Conservation (phyloP, 2,113 vertebrate genomes). For the Thermophis baileyi region DNA sequence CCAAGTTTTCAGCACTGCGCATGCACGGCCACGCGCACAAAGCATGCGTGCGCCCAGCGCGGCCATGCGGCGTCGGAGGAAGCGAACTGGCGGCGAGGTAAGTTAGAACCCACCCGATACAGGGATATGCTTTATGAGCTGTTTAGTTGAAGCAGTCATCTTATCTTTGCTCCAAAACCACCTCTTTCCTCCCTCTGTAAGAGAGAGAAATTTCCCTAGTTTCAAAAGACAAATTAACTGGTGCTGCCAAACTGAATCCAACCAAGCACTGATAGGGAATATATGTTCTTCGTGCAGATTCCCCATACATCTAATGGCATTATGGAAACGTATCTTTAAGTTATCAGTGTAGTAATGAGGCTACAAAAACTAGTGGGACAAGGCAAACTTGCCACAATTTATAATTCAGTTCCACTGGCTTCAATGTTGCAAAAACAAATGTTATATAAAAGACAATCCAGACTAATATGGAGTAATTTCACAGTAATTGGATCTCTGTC, state of each 20-base stretch:
- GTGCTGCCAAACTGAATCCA: not conserved
- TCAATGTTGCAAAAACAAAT: not conserved
- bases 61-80: no score
- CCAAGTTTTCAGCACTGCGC: no score
- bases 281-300: not conserved
- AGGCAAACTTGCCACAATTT: not conserved
- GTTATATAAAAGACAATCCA: not conserved
- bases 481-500: not conserved
- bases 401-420: not conserved
- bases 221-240: not conserved
- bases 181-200: not conserved
- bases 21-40: no score
- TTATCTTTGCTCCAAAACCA: not conserved
- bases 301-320: not conserved
- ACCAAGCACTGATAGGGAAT: not conserved
- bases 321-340: not conserved
- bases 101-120: no score
- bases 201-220: not conserved
- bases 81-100: no score
- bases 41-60: no score
- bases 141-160: not conserved
- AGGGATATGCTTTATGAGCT: not conserved
- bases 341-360: not conserved
- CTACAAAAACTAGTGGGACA: not conserved
- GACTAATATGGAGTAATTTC: not conserved